These are phyloP conservation scores for Pseudobourletiella spinata DNA, from an alignment of 1,140 invertebrate species.

Conservation along the genomic window DNA sequence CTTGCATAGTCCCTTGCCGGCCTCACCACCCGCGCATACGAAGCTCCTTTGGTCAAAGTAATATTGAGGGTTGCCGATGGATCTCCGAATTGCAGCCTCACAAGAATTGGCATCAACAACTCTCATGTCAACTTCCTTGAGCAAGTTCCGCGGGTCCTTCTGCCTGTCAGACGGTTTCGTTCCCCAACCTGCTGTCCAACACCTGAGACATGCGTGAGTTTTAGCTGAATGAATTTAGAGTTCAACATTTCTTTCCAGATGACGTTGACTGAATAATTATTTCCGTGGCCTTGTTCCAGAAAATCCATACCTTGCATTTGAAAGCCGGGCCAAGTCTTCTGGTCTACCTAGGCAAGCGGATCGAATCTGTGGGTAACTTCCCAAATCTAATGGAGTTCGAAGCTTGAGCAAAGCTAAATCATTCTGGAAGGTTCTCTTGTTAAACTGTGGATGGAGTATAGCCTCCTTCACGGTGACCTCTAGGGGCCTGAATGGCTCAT, in stretches of 20 bases:
- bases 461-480: conserved; percentile 50
- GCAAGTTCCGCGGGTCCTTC: conserved; percentile 47
- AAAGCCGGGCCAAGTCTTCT: conserved; percentile 15
- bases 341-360: conserved; percentile 56
- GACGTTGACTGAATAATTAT: no score
- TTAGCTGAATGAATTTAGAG: no score
- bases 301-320: conserved; percentile 22
- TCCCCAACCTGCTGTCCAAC: conserved; percentile 69
- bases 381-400: conserved; percentile 48
- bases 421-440: conserved; percentile 52
- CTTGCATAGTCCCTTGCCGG: conserved; percentile 64
- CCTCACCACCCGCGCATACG: conserved; percentile 64
- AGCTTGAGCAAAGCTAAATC: conserved; percentile 60
- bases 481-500: conserved; percentile 51
- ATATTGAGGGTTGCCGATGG: conserved; percentile 55
- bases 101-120: conserved; percentile 52
- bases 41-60: conserved; percentile 55
- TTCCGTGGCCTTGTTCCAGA: no score
- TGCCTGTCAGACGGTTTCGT: conserved; percentile 44
- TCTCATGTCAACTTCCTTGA: conserved; percentile 61
- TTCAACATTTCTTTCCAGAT: no score
- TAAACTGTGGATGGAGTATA: conserved; percentile 55
- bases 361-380: conserved; percentile 55
- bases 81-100: conserved; percentile 51
- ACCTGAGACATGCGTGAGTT: no score